Evolutionary conservation across 2,113 vertebrate genomes (phyloP), one percentile per base, ranked within the genome.

Genomic region (Pachypanchax playfairii): DNA sequence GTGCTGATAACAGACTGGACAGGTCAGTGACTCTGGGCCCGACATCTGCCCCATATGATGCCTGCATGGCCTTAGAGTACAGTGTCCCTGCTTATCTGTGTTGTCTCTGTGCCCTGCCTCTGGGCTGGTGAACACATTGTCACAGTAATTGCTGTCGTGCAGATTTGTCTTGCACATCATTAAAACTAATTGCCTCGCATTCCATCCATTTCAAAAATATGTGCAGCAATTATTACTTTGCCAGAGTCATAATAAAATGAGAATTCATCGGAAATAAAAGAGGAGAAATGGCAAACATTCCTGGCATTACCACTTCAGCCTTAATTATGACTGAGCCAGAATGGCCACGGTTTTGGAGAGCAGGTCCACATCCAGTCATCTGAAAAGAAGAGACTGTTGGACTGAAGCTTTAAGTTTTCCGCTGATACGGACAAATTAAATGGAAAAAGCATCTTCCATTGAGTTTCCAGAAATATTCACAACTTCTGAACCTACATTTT

Each of bases 111-210:
- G 61, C 51, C 53, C 61, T 83, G 80, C 80, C 86, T 80, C 69
- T 80, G 73, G 79, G 80, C 84, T 83, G 85, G 60, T 85, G 82
- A 82, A 53, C 85, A 86, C 87, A 85, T 77, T 89, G 87, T 89
- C 82, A 41, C 84, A 55, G 85, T 92, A 92, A 92, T 91, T 92
- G 88, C 90, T 91, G 88, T 84, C 86, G 61, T 89, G 86, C 86
- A 86, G 82, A 88, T 90, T 89, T 84, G 85, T 89, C 87, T 88
- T 78, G 85, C 87, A 92, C 88, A 89, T 92, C 88, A 90, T 92
- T 92, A 92, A 92, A 92, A 92, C 83, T 91, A 92, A 92, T 92
- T 91, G 91, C 88, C 81, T 88, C 73, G 3, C 91, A 91, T 92
- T 91, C 90, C 86, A 83, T 63, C 80, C 82, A 87, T 89, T 90